Base-by-base conservation (phyloP, 1,140 invertebrate species). In the Magallana gigas region DNA sequence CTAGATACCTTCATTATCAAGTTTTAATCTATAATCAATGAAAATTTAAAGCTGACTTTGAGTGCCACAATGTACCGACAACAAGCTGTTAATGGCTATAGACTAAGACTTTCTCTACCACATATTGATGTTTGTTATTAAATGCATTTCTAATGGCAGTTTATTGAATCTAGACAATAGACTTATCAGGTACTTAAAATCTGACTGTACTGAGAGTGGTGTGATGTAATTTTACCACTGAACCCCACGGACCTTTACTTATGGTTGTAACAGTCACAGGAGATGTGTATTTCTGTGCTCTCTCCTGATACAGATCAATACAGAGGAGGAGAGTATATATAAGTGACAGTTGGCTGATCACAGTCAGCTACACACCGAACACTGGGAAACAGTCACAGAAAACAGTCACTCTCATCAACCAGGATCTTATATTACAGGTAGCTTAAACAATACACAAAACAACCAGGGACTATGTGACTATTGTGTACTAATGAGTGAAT, bases 21-120 rank as follows among this genome's bases (percentile, higher is more conserved):
- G 23, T 76, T 76, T 76, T 29, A 76, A 76, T 76, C 68, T 76
- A 8, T 12, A 29, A 76, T 76, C 68, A 76, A 76, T 76, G 68
- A 76, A 29, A 76, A 29, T 76, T 76, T 76, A 76, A 76, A 12
- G 23, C 68, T 12, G 68, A 12, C 68, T 76, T 76, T 18, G 18
- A 12, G 68, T 12, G 68, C 36, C 68, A 76, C 68, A 76, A 18
- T 36, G 23, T 64, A 64, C 16, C 36, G 18, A 76, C 18, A 76
- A 4, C 8, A 76, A 29, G 36, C 23, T 29, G 23, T 23, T 76
- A 76, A 76, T 76, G 23, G 36, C 68, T 76, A 9, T 4, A 36
- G 2, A 11, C 6, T 76, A 29, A 29, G 14, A 14, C 68, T 76
- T 29, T 36, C 68, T 11, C 23, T 29, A 9, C 68, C 23, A 12